A percentile compares a stretch with the other conserved stretches of the same genome.
These are phyloP conservation scores for Montipora foliosa DNA, from an alignment of 64 coral and sea anemone species.

Conservation along the genomic window DNA sequence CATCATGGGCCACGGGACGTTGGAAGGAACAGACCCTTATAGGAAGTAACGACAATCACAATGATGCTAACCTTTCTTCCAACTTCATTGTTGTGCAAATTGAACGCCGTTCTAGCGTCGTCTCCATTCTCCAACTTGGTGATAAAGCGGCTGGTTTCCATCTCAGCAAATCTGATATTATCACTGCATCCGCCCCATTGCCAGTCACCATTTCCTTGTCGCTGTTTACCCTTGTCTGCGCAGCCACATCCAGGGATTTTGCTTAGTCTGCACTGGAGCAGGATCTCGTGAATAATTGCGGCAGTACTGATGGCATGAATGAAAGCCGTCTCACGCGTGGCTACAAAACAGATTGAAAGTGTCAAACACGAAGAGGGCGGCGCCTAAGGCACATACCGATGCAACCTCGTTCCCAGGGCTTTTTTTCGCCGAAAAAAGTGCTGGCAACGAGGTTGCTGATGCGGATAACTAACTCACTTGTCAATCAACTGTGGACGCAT, in stretches of 20 bases:
- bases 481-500: too few relatives aligned
- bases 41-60: background rate
- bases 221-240: slow-evolving; percentile 20
- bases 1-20: too few relatives aligned
- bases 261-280: background rate
- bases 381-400: too few relatives aligned
- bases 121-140: slow-evolving; percentile 31
- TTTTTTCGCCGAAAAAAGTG: too few relatives aligned
- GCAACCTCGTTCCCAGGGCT: too few relatives aligned
- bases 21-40: too few relatives aligned
- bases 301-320: slow-evolving; percentile 19
- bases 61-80: slow-evolving; percentile 74
- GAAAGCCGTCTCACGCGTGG: slow-evolving; percentile 20
- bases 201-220: slow-evolving; percentile 11
- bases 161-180: slow-evolving; percentile 70
- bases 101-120: slow-evolving; percentile 37
- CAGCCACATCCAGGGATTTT: slow-evolving; percentile 13
- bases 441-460: too few relatives aligned
- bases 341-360: slow-evolving; percentile 41
- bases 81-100: slow-evolving; percentile 79
- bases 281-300: background rate
- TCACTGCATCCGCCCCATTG: slow-evolving; percentile 73
- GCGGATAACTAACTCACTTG: too few relatives aligned
- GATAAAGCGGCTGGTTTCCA: slow-evolving; percentile 51
- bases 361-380: too few relatives aligned